A percentile compares a stretch with the other conserved stretches of the same genome.
Evolutionary conservation across 2,113 vertebrate genomes (phyloP).

Genomic region (Prietella phreatophila): DNA sequence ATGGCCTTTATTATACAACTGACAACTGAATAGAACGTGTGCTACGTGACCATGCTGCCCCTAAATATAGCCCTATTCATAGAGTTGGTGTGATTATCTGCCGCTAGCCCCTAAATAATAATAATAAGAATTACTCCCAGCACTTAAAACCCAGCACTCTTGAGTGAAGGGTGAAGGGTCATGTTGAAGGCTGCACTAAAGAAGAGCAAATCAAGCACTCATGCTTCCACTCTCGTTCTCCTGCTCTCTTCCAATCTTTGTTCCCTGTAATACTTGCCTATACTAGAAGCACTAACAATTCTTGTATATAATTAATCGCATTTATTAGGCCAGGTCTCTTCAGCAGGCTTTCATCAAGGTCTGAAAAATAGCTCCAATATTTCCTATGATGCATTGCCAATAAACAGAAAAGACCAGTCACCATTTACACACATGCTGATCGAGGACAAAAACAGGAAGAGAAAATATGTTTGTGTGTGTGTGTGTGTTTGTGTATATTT

Average conservation of each 20-base stretch:
- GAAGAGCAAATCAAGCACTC: not conserved
- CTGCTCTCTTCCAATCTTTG: constrained; percentile 20
- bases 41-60: constrained; percentile 49
- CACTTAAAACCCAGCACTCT: constrained; percentile 21
- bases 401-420: constrained; percentile 33
- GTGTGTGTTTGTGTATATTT: rapidly evolving
- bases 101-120: constrained; percentile 43
- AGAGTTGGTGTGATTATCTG: constrained; percentile 47
- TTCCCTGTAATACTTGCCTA: constrained; percentile 31
- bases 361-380: constrained; percentile 43
- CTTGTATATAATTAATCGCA: constrained; percentile 52
- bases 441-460: constrained; percentile 11
- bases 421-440: constrained; percentile 23
- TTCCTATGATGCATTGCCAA: constrained; percentile 16
- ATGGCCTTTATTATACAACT: constrained; percentile 40
- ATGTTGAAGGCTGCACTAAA: constrained; percentile 8
- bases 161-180: constrained; percentile 38
- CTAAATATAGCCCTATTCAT: constrained; percentile 44
- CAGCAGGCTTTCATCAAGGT: not conserved
- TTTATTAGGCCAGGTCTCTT: constrained; percentile 35
- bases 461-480: not conserved
- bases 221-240: constrained; percentile 3
- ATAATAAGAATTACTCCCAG: constrained; percentile 53
- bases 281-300: constrained; percentile 48
- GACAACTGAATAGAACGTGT: constrained; percentile 43